phyloP scores from a whole-genome alignment of 2,888 invertebrate genomes.

The Macrosiphum euphorbiae region DNA sequence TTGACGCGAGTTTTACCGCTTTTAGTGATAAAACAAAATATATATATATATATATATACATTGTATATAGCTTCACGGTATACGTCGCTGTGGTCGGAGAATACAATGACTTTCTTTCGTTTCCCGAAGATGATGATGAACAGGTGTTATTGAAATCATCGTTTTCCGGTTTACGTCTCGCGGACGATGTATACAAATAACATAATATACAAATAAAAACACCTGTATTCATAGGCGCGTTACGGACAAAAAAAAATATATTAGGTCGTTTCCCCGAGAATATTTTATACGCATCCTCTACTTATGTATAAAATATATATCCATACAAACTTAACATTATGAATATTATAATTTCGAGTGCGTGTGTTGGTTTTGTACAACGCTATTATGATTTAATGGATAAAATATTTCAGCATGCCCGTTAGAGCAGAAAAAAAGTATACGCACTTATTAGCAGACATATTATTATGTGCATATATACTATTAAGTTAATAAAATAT shows the following conservation, averaged over 20 bases:
- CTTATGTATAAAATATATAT: not conserved
- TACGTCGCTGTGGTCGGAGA: not conserved
- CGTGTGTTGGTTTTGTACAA: not conserved
- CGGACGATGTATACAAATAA: not conserved
- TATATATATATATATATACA: not conserved
- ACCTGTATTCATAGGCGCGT: conserved; percentile 47
- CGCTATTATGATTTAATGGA: not conserved
- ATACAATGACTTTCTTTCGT: conserved; percentile 28
- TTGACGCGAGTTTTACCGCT: conserved; percentile 34
- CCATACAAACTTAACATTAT: not conserved
- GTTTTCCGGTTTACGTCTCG: conserved; percentile 51
- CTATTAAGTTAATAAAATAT: not conserved
- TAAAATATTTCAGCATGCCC: not conserved
- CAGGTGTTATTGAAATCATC: conserved; percentile 53
- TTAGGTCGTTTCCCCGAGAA: conserved; percentile 48
- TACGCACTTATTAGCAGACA: not conserved
- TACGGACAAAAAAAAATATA: conserved; percentile 14
- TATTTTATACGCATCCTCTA: not conserved
- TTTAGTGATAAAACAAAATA: not conserved
- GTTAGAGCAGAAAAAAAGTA: not conserved
- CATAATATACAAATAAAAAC: not conserved
- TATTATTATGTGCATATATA: not conserved
- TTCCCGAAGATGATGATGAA: conserved; percentile 7
- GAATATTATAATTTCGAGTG: not conserved
- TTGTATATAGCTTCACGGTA: not conserved